phyloP scores from a whole-genome alignment of 2,797 vertebrate species.

The Hippocampus kuda region DNA sequence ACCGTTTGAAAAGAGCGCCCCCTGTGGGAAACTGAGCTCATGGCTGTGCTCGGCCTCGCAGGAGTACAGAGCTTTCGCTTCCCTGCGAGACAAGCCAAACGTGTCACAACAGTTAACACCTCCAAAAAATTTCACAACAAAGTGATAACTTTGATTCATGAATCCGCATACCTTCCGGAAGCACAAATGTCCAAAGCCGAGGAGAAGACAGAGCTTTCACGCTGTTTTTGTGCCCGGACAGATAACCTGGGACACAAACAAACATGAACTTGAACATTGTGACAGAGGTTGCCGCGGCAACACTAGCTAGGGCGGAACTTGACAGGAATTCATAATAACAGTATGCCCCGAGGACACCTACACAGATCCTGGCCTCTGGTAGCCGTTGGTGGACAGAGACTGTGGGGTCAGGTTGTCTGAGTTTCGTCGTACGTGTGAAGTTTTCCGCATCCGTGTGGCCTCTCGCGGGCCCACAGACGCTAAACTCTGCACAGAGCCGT shows the following conservation, averaged over 20 bases:
- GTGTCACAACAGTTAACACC: not conserved
- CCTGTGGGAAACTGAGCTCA: slow-evolving; percentile 95
- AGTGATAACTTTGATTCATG: not conserved
- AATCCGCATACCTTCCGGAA: slow-evolving; percentile 67
- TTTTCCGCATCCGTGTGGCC: slow-evolving; percentile 29
- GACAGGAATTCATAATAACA: not conserved
- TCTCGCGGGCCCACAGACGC: slow-evolving; percentile 79
- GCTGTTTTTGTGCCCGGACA: slow-evolving; percentile 75
- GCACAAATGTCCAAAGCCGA: slow-evolving; percentile 62
- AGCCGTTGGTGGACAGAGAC: slow-evolving; percentile 79
- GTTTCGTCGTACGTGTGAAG: slow-evolving; percentile 44
- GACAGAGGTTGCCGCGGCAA: not conserved
- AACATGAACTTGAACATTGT: not conserved
- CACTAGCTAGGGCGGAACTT: not conserved
- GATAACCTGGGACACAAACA: slow-evolving; percentile 73
- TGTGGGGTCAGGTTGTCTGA: slow-evolving; percentile 74
- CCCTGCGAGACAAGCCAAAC: slow-evolving; percentile 55
- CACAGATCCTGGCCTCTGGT: slow-evolving; percentile 87
- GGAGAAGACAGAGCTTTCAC: slow-evolving; percentile 80
- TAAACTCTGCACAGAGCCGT: slow-evolving; percentile 87
- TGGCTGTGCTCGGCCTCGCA: slow-evolving; percentile 97
- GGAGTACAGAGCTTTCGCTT: slow-evolving; percentile 94
- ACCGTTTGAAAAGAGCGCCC: slow-evolving; percentile 90
- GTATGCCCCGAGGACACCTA: slow-evolving; percentile 59
- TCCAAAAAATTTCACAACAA: too few species aligned